These are phyloP conservation scores for Dendrolimus pini DNA, from an alignment of 2,888 invertebrate genomes.

Conservation along the genomic window DNA sequence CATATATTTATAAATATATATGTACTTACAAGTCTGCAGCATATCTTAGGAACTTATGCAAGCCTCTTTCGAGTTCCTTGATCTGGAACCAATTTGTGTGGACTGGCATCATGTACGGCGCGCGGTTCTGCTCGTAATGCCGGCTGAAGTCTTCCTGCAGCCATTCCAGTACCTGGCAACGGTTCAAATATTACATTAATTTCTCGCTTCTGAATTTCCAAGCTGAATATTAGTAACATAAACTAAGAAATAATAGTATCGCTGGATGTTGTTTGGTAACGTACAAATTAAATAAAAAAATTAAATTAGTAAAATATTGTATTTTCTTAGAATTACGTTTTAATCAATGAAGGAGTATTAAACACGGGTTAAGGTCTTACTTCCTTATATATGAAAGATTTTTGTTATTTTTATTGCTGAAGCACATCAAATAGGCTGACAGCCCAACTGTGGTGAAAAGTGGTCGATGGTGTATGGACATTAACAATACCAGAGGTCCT, in stretches of 20 bases:
- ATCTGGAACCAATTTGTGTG: slow-evolving; percentile 98
- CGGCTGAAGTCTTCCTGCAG: slow-evolving; percentile 91
- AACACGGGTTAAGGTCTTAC: too few species aligned
- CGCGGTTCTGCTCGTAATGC: slow-evolving; percentile 90
- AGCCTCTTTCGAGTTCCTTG: slow-evolving; percentile 86
- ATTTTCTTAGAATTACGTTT: too few species aligned
- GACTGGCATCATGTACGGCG: slow-evolving; percentile 96
- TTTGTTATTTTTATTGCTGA: neutral
- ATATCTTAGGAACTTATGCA: slow-evolving; percentile 92
- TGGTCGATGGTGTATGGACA: neutral
- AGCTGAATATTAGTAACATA: too few species aligned
- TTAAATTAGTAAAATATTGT: too few species aligned
- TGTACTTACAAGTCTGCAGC: slow-evolving; percentile 70
- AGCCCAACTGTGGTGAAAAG: neutral
- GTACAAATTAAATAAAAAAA: too few species aligned
- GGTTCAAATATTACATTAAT: slow-evolving; percentile 8
- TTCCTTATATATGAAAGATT: too few species aligned
- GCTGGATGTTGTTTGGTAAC: too few species aligned
- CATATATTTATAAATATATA: too few species aligned
- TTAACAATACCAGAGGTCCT: neutral
- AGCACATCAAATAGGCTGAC: neutral
- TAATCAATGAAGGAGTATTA: too few species aligned
- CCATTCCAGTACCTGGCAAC: slow-evolving; percentile 86
- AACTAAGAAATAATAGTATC: too few species aligned
- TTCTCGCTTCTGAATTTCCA: too few species aligned